These are phyloP conservation scores for Globodera ellingtonae DNA, from an alignment of 1,140 invertebrate species.

Conservation along the genomic window DNA sequence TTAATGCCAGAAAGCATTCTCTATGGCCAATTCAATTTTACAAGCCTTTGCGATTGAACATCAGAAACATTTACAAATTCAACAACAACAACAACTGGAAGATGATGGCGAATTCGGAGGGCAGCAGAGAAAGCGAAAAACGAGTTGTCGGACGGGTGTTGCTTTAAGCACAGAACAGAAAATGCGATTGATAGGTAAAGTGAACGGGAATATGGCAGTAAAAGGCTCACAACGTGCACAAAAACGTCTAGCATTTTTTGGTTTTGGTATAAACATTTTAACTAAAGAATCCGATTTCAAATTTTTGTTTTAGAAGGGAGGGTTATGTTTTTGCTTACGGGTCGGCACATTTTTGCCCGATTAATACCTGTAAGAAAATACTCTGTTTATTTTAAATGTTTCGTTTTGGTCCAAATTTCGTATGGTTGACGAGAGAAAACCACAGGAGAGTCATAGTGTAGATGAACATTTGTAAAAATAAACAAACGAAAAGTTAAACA, in stretches of 20 bases:
- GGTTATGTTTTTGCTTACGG: too few relatives aligned
- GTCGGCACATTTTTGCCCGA: too few relatives aligned
- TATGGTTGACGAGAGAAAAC: not conserved
- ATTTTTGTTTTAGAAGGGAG: too few relatives aligned
- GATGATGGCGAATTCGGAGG: not conserved
- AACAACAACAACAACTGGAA: slow-evolving; percentile 10
- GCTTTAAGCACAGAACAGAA: slow-evolving; percentile 20
- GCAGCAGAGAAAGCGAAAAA: slow-evolving; percentile 4
- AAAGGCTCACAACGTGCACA: not conserved
- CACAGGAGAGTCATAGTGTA: too few relatives aligned
- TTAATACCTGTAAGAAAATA: too few relatives aligned
- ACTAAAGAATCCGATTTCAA: too few relatives aligned
- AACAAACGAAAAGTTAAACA: too few relatives aligned
- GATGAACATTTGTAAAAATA: too few relatives aligned
- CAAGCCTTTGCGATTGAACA: slow-evolving; percentile 9
- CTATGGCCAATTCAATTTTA: not conserved
- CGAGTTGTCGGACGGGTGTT: slow-evolving; percentile 11
- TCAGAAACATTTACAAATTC: slow-evolving; percentile 22
- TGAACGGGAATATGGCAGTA: not conserved
- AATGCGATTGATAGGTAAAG: slow-evolving; percentile 16
- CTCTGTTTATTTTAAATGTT: too few relatives aligned
- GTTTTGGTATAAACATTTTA: too few relatives aligned
- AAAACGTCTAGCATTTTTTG: too few relatives aligned
- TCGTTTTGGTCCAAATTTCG: slow-evolving; percentile 6
- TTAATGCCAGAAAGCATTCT: not conserved